Conservation (phyloP, 2,888 invertebrate species). For the Vesta saturnalis region DNA sequence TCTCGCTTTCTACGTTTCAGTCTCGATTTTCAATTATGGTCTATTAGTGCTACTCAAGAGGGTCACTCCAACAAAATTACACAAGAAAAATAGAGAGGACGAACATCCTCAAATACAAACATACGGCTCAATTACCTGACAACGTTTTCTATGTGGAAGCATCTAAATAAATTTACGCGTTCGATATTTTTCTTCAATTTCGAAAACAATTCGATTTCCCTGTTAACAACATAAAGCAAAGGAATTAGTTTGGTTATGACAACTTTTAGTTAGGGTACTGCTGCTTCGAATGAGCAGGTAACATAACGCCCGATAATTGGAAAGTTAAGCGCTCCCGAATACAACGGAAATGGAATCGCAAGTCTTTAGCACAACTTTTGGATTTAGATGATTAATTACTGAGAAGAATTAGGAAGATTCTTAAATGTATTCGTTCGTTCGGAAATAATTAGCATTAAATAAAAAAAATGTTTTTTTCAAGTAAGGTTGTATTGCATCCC, state of each 20-base stretch:
- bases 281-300: conserved; percentile 38
- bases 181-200: background rate
- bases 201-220: background rate
- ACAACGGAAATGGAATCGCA: conserved; percentile 37
- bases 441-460: background rate
- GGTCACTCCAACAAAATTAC: conserved; percentile 40
- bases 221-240: background rate
- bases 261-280: conserved; percentile 22
- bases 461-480: too few species aligned
- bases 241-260: conserved; percentile 11
- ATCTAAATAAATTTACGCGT: too few species aligned
- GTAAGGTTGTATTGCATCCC: too few species aligned
- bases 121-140: conserved; percentile 10
- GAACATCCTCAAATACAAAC: conserved; percentile 27
- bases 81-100: conserved; percentile 29
- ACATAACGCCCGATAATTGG: conserved; percentile 39
- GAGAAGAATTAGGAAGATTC: conserved; percentile 28
- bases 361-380: conserved; percentile 34
- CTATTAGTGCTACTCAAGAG: conserved; percentile 41
- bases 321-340: conserved; percentile 37
- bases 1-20: conserved; percentile 20
- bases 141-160: background rate
- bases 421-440: background rate
- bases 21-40: conserved; percentile 42
- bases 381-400: conserved; percentile 38